phyloP scores from a whole-genome alignment of 2,113 vertebrate genomes.

The Coracopsis vasa region DNA sequence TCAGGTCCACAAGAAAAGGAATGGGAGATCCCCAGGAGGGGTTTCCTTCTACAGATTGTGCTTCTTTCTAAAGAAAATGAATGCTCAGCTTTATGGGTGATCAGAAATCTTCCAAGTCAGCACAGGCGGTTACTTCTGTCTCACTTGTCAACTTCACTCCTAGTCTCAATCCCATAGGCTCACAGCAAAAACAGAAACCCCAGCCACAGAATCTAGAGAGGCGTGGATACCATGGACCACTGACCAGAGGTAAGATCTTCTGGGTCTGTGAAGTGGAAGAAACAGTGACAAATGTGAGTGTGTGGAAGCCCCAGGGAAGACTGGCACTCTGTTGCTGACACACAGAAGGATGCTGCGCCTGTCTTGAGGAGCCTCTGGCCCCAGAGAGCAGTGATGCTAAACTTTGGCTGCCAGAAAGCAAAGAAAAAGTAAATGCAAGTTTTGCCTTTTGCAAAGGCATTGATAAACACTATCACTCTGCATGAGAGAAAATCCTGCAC shows the following conservation, averaged over 20 bases:
- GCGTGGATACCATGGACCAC: not conserved
- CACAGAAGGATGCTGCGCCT: not conserved
- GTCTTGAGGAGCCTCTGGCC: not conserved
- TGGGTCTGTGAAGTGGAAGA: not conserved
- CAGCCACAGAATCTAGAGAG: not conserved
- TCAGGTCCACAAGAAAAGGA: not conserved
- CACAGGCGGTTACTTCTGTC: not conserved
- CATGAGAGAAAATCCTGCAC: not conserved
- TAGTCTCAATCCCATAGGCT: not conserved
- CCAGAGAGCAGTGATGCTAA: not conserved
- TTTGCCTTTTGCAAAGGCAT: not conserved
- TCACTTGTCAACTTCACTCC: not conserved
- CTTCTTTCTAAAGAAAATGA: not conserved
- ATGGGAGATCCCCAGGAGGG: not conserved
- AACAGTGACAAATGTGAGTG: fast-evolving
- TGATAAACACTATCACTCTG: not conserved
- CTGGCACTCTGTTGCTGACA: not conserved
- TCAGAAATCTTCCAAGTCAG: not conserved
- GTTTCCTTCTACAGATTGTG: not conserved
- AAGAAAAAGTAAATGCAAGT: not conserved
- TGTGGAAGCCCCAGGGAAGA: not conserved
- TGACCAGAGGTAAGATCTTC: not conserved
- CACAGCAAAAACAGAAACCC: not conserved
- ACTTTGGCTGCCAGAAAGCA: not conserved
- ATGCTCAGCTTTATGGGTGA: not conserved